A percentile compares a stretch with the other conserved stretches of the same genome.
phyloP scores from a whole-genome alignment of 2,797 vertebrate genomes.

The Spinus olivaceus region DNA sequence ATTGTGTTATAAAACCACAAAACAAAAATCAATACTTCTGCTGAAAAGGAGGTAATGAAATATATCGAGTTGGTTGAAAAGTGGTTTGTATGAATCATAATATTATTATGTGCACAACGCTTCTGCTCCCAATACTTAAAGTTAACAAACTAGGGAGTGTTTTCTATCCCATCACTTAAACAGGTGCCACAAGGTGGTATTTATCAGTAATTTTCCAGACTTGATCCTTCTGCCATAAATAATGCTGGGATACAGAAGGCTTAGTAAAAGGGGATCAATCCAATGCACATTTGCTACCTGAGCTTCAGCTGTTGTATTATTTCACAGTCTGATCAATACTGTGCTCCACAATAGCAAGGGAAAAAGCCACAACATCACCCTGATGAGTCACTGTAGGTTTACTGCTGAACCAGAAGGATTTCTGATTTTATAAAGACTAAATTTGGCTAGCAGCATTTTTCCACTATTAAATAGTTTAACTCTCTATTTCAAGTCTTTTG shows the following conservation, averaged over 20 bases:
- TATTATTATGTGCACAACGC: conserved; percentile 71
- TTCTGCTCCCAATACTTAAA: conserved; percentile 76
- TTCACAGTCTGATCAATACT: conserved; percentile 87
- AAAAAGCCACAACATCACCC: conserved; percentile 68
- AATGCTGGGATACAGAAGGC: conserved; percentile 71
- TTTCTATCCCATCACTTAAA: conserved; percentile 65
- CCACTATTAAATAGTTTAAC: neutral
- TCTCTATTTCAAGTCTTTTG: neutral
- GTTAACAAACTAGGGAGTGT: conserved; percentile 72
- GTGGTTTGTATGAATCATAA: conserved; percentile 77
- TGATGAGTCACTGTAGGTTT: conserved; percentile 73
- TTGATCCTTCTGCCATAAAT: conserved; percentile 71
- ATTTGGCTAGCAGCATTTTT: conserved; percentile 13
- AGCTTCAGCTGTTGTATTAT: conserved; percentile 86
- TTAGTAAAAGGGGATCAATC: conserved; percentile 84
- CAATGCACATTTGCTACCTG: conserved; percentile 86
- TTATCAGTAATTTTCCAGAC: conserved; percentile 56
- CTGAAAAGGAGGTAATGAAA: conserved; percentile 79
- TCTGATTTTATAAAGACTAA: conserved; percentile 60
- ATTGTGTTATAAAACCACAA: conserved; percentile 82
- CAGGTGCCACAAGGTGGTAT: conserved; percentile 40
- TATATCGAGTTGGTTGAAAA: conserved; percentile 72
- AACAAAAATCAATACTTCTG: conserved; percentile 83
- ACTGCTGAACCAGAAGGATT: conserved; percentile 67
- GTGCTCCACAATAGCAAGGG: conserved; percentile 69